Percentiles rank a stretch among this genome's conserved stretches.
These are phyloP conservation scores for Lagocephalus sceleratus DNA, from an alignment of 2,797 vertebrate genomes.

Conservation along the genomic window DNA sequence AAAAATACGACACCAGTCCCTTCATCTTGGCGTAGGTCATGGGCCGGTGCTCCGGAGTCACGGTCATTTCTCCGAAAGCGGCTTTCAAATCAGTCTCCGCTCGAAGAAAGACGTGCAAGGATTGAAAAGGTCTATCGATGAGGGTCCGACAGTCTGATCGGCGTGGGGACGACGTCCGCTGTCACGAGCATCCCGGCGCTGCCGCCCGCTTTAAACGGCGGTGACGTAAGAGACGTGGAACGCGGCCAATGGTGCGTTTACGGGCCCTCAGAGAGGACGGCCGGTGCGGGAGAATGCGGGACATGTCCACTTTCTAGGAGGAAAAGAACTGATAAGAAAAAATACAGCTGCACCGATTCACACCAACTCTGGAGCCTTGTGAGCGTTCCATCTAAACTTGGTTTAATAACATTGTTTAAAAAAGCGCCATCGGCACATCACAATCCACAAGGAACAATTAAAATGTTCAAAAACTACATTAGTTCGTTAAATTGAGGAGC, in stretches of 20 bases:
- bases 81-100: too few species aligned
- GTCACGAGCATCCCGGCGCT: background rate
- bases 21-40: slow-evolving; percentile 76
- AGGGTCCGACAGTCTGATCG: background rate
- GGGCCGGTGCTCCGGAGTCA: slow-evolving; percentile 44
- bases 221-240: slow-evolving; percentile 1
- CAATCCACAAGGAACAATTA: too few species aligned
- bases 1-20: slow-evolving; percentile 70
- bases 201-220: slow-evolving; percentile 4
- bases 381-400: too few species aligned
- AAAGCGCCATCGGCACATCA: too few species aligned
- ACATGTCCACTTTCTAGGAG: too few species aligned
- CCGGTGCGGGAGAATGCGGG: background rate
- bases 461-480: too few species aligned
- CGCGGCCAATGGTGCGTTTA: slow-evolving; percentile 33
- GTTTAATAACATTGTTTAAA: too few species aligned
- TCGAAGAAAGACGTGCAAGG: background rate
- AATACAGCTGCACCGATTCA: too few species aligned
- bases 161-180: background rate
- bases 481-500: too few species aligned
- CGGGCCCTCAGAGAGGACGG: slow-evolving; percentile 10
- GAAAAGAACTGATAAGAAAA: too few species aligned
- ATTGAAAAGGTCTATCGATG: background rate
- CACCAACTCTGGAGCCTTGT: too few species aligned
- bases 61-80: slow-evolving; percentile 43